Evolutionary conservation across 2,888 invertebrate genomes (phyloP), one percentile per base, ranked within the genome.

Genomic region (Ecliptopera silaceata): DNA sequence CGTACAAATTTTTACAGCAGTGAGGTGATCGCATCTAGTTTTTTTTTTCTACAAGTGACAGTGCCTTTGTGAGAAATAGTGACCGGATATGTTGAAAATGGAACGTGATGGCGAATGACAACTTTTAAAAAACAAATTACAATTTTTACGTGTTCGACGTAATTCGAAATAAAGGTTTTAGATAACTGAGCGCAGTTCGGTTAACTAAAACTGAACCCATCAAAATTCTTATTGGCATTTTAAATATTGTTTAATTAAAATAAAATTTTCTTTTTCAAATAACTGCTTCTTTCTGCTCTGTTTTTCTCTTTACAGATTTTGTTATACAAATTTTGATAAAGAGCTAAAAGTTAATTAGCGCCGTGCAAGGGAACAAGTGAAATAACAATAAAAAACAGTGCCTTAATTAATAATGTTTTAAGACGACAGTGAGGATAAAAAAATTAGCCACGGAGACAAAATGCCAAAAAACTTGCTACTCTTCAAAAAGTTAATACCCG

Each of bases 401-500:
- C 91, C 90, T 90, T 89, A 86, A 4, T 52, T 45, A 79, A 83
- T 64, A 76, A 84, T 80, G 77, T 82, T 82, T 85, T 83, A 78
- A 84, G 72, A 82, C 71, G 66, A 72, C 80, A 77, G 78, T 75
- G 77, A 75, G 70, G 65, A 51, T 72, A 72, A 56, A 82, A 78
- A 83, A 79, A 69, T 68, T 58, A 79, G 80, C 59, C 74, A 88
- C 88, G 86, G 89, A 88, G 79, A 86, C 91, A 91, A 91, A 91
- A 91, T 91, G 91, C 86, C 88, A 88, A 87, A 86, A 82, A 86
- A 88, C 73, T 82, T 82, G 79, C 79, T 85, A 64, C 87, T 84
- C 71, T 91, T 87, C 79, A 91, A 89, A 84, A 91, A 90, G 79
- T 72, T 90, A 81, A 90, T 91, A 77, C 84, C 85, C 51, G 90